These are phyloP conservation scores for Maniola jurtina DNA, from an alignment of 1,140 invertebrate species.

Conservation along the genomic window DNA sequence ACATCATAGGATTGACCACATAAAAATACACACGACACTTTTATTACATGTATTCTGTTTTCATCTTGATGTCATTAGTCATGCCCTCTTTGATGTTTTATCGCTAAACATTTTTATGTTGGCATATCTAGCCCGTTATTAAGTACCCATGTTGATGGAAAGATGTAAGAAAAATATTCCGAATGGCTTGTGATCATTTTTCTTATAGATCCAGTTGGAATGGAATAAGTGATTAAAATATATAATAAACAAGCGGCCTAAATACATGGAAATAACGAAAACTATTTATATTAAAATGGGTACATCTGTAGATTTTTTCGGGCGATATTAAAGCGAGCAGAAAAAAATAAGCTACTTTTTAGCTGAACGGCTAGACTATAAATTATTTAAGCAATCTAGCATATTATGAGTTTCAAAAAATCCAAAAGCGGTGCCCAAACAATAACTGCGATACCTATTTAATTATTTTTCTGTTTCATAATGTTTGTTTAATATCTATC, in stretches of 20 bases:
- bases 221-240: constrained; percentile 33
- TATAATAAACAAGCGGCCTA: constrained; percentile 20
- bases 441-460: too few species aligned
- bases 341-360: too few species aligned
- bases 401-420: too few species aligned
- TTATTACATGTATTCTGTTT: constrained; percentile 71
- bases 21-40: constrained; percentile 68
- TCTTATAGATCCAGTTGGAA: constrained; percentile 37
- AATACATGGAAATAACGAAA: constrained; percentile 11
- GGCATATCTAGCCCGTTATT: constrained; percentile 61
- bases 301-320: not conserved
- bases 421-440: too few species aligned
- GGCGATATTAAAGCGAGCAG: not conserved
- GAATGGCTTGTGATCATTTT: constrained; percentile 45
- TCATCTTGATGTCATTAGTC: constrained; percentile 74
- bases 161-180: constrained; percentile 56
- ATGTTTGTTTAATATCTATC: too few species aligned
- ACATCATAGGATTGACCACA: constrained; percentile 35
- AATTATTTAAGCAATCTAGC: too few species aligned
- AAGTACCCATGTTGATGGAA: constrained; percentile 61
- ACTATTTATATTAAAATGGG: constrained; percentile 2
- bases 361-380: too few species aligned
- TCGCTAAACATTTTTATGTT: constrained; percentile 67
- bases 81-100: constrained; percentile 72
- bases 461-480: too few species aligned